Evolutionary conservation across 2,797 vertebrate species (phyloP).

Genomic region (Catostomus latipinnis): DNA sequence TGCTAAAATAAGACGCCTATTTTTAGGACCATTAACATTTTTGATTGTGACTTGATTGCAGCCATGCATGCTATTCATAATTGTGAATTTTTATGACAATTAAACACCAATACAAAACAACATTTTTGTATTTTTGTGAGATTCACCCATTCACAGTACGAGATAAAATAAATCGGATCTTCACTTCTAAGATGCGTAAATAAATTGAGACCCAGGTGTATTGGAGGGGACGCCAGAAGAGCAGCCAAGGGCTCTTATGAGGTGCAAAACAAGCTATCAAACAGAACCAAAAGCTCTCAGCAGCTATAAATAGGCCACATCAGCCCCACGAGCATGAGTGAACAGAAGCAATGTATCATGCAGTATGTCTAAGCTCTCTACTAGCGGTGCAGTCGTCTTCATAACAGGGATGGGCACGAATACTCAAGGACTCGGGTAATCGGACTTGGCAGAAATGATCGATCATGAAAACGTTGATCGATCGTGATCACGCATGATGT

Average conservation of each 20-base stretch:
- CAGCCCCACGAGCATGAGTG: conserved; percentile 34
- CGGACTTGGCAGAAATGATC: no score
- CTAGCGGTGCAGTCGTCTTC: conserved; percentile 13
- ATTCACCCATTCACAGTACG: background rate
- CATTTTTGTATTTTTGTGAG: no score
- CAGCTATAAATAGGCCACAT: conserved; percentile 54
- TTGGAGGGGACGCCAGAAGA: conserved; percentile 3
- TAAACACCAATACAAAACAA: no score
- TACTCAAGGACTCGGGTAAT: background rate
- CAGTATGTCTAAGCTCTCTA: conserved; percentile 1
- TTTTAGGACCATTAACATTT: no score
- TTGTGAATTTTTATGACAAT: no score
- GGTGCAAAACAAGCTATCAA: conserved; percentile 67
- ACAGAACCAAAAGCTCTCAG: conserved; percentile 65
- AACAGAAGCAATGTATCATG: conserved; percentile 41
- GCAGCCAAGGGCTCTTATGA: conserved; percentile 56
- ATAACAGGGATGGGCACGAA: conserved; percentile 5
- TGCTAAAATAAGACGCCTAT: no score
- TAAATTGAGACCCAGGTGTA: conserved; percentile 26
- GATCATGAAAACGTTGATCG: no score
- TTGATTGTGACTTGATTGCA: no score
- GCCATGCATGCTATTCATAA: no score
- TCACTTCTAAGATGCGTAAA: conserved; percentile 1
- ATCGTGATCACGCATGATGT: no score
- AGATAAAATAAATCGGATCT: background rate